Evolutionary conservation across 1,140 invertebrate species (phyloP), one percentile per base, ranked within the genome.

Genomic region (Drosophila virilis): DNA sequence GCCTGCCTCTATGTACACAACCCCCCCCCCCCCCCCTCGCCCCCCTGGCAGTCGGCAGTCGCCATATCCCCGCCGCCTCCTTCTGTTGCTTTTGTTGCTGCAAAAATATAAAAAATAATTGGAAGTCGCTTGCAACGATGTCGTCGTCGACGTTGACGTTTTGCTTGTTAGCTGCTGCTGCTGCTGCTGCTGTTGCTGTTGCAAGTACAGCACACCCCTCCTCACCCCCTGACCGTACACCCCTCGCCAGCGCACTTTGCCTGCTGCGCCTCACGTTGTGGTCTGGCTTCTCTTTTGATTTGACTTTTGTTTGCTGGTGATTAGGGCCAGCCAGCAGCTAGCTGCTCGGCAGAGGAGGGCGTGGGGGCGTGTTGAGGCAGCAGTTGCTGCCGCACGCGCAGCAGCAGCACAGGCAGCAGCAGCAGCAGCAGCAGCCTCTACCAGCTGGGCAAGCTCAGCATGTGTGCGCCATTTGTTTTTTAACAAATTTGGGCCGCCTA

Each of bases 231-330:
- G 3, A 4, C 22, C 22, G 22, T 28, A 28, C 3, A 5, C 22
- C 22, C 43, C 48, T n/a, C 40, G 13, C 7, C 9, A 28, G 13
- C 50, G 32, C 33, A 17, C 52, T 13, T 13, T n/a, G 28, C 13
- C 22, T 45, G 46, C 22, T 58, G 43, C 46, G 46, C 35, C 17
- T 58, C 40, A n/a, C 64, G 52, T 60, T 78, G 80, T 69, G 80
- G 76, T 78, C 67, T 71, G 76, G 76, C 69, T 71, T 88, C 66
- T 68, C 83, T 88, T 86, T 82, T 83, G 83, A 86, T 86, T 86
- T 88, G 83, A 88, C 83, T 88, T 88, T 88, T 88, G 84, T 83
- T 86, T 88, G 83, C 83, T 83, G 68, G 68, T 88, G 83, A 88
- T 88, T 88, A 88, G 83, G 80, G 77, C 58, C 65, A 71, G 57